These are phyloP conservation scores for Tupaia chinensis DNA, from an alignment of 2,113 vertebrate genomes.

Conservation along the genomic window DNA sequence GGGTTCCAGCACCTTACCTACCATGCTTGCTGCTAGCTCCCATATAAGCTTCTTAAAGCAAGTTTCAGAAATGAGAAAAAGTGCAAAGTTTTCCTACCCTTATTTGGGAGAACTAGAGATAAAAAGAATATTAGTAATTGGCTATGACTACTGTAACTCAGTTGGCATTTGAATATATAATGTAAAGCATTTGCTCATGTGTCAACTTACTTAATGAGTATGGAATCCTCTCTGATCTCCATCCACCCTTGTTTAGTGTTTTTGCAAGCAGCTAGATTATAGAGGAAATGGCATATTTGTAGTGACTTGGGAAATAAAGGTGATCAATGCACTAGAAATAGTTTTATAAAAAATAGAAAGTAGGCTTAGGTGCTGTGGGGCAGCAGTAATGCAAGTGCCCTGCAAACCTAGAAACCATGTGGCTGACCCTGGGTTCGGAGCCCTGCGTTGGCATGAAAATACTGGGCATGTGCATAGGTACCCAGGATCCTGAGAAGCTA, in stretches of 20 bases:
- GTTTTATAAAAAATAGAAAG: neutral
- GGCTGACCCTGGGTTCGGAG: too few species aligned
- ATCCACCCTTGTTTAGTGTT: neutral
- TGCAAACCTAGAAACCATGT: too few species aligned
- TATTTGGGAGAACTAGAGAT: conserved; percentile 12
- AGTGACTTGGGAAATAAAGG: neutral
- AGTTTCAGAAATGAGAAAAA: conserved; percentile 39
- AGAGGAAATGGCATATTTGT: conserved; percentile 31
- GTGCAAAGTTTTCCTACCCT: conserved; percentile 21
- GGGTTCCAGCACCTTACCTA: too few species aligned
- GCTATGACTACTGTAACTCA: neutral
- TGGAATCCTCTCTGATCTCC: neutral
- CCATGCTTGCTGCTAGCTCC: neutral
- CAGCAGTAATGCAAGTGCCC: too few species aligned
- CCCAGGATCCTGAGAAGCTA: too few species aligned
- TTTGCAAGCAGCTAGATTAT: conserved; percentile 35
- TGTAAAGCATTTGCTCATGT: conserved; percentile 23
- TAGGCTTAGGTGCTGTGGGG: neutral
- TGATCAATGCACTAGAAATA: conserved; percentile 20
- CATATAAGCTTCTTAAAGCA: neutral
- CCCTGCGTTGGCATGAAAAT: too few species aligned
- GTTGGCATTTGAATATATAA: conserved; percentile 6
- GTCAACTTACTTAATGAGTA: conserved; percentile 46
- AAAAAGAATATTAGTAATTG: conserved; percentile 24
- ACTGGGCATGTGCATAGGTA: too few species aligned